A percentile compares a stretch with the other conserved stretches of the same genome.
Conservation (phyloP, 64 coral and sea anemone genomes). For the Acropora tenuis region DNA sequence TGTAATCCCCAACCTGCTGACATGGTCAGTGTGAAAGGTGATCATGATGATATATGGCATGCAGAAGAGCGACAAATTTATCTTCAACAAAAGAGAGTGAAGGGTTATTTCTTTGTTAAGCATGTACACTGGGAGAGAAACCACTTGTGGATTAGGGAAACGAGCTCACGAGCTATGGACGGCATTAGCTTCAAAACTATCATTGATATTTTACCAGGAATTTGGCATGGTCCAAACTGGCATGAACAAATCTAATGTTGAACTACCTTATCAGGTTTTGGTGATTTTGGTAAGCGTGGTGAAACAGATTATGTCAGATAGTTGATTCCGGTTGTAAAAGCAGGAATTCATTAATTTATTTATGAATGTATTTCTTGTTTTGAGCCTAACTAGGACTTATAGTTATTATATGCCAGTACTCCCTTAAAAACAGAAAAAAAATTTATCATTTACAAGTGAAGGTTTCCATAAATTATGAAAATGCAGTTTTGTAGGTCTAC, state of each 20-base stretch:
- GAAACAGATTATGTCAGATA: not conserved
- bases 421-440: no score
- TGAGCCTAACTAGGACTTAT: not conserved
- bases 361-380: not conserved
- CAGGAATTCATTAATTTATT: not conserved
- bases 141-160: conserved; percentile 29
- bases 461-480: no score
- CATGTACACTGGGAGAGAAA: not conserved
- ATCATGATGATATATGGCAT: conserved; percentile 31
- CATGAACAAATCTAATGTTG: not conserved
- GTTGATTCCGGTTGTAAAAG: not conserved
- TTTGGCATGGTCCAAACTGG: conserved; percentile 38
- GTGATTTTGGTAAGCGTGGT: not conserved
- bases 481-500: no score
- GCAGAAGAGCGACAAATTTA: conserved; percentile 8
- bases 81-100: conserved; percentile 13
- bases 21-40: conserved; percentile 30
- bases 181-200: not conserved
- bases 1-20: conserved; percentile 1
- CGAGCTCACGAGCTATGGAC: conserved; percentile 8
- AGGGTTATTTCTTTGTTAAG: conserved; percentile 24
- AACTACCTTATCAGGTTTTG: not conserved
- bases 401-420: no score
- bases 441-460: no score
- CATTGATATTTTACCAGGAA: conserved; percentile 1